Evolutionary conservation across 2,113 vertebrate species (phyloP).

Genomic region (Hipposideros armiger): DNA sequence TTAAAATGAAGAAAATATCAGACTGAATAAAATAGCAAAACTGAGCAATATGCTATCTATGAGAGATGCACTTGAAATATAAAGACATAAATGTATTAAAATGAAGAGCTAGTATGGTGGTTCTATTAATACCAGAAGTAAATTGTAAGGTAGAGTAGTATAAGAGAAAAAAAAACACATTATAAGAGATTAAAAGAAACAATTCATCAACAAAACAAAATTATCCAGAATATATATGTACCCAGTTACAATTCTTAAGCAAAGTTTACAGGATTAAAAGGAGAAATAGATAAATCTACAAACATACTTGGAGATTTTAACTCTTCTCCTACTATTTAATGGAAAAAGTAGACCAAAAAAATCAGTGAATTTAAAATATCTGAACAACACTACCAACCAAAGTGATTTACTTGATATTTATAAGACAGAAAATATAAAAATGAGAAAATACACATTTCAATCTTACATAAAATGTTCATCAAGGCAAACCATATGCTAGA

Average conservation of each 20-base stretch:
- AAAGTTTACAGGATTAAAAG: neutral
- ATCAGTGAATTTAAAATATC: neutral
- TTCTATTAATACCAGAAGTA: neutral
- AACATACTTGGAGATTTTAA: neutral
- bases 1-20: neutral
- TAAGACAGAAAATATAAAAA: neutral
- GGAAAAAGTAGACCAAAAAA: neutral
- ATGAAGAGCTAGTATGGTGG: neutral
- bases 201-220: neutral
- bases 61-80: neutral
- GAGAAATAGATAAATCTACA: neutral
- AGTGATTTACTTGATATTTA: neutral
- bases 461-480: neutral
- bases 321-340: neutral
- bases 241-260: neutral
- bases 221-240: neutral
- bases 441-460: neutral
- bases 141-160: neutral
- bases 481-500: neutral
- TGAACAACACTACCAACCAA: neutral
- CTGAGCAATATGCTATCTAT: neutral
- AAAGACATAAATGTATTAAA: neutral
- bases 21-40: neutral
- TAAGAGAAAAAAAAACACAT: neutral
- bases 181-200: neutral